Evolutionary conservation across 2,797 vertebrate species (phyloP).

Genomic region (Alca torda): DNA sequence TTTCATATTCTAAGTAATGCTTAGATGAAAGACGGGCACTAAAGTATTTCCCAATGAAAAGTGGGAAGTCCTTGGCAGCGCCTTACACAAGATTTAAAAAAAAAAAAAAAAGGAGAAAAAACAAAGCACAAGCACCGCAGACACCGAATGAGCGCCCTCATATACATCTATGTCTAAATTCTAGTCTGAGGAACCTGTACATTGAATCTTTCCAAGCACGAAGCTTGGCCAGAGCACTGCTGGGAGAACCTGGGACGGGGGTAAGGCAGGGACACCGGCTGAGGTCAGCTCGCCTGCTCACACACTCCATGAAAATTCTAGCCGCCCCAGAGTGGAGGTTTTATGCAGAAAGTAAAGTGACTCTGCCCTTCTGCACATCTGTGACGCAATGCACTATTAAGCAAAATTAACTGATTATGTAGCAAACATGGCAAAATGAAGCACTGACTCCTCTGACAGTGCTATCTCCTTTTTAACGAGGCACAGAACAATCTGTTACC

Average conservation of each 20-base stretch:
- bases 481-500: slow-evolving; percentile 34
- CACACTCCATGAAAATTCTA: background rate
- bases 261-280: background rate
- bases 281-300: background rate
- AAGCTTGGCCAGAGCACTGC: background rate
- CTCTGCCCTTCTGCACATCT: slow-evolving; percentile 20
- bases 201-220: background rate
- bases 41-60: background rate
- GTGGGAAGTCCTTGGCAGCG: background rate
- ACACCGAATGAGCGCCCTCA: background rate
- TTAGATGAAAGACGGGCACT: background rate
- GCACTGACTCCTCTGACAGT: slow-evolving; percentile 3
- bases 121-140: background rate
- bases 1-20: background rate
- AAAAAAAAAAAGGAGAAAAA: background rate
- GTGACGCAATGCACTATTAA: background rate
- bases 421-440: slow-evolving; percentile 30
- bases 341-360: background rate
- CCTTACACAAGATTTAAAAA: background rate
- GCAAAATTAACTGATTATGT: slow-evolving; percentile 62
- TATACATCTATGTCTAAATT: background rate
- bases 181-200: background rate
- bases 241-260: background rate
- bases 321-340: background rate
- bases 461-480: slow-evolving; percentile 30